Evolutionary conservation across 1,140 invertebrate genomes (phyloP), one percentile per base, ranked within the genome.

Genomic region (Zelostemma sp.): DNA sequence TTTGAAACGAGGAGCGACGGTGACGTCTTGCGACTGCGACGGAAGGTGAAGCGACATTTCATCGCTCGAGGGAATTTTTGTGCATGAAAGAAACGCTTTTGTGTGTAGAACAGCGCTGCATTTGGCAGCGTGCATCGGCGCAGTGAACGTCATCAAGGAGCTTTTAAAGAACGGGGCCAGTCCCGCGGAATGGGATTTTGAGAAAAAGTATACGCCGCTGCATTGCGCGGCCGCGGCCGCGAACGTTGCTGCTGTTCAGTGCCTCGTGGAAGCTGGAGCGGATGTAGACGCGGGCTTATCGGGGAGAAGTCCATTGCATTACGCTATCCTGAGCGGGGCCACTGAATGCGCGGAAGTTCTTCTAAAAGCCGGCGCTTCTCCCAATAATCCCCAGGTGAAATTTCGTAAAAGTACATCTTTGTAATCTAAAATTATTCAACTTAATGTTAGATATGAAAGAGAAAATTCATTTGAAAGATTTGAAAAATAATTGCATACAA

Each of bases 331-430:
- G 53, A 91, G 89, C 56, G 87, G 91, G 62, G 88, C 89, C 2
- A 83, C 84, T 12, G 89, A 92, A 54, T 93, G 92, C 66, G 91
- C 92, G 0, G 87, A 88, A 67, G 86, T 86, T 50, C 80, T 94
- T 40, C 75, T 94, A 18, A 87, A 90, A 68, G 87, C 89, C 40
- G 91, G 91, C 18, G 93, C 93, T 2, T 89, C 88, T 72, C 91
- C 92, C 38, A 93, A 93, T 69, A 93, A 91, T 54, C 89, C 90
- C n/a, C 92, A 93, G 86, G 92, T 90, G n/a, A n/a, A n/a, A n/a
- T n/a, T n/a, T n/a, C n/a, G n/a, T n/a, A n/a, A n/a, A n/a, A n/a
- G n/a, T n/a, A n/a, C n/a, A n/a, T n/a, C n/a, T n/a, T n/a, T n/a
- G n/a, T n/a, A n/a, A n/a, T n/a, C n/a, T n/a, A n/a, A n/a, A n/a